These are phyloP conservation scores for Emydocephalus ijimae DNA, from an alignment of 2,113 vertebrate genomes.

Conservation along the genomic window DNA sequence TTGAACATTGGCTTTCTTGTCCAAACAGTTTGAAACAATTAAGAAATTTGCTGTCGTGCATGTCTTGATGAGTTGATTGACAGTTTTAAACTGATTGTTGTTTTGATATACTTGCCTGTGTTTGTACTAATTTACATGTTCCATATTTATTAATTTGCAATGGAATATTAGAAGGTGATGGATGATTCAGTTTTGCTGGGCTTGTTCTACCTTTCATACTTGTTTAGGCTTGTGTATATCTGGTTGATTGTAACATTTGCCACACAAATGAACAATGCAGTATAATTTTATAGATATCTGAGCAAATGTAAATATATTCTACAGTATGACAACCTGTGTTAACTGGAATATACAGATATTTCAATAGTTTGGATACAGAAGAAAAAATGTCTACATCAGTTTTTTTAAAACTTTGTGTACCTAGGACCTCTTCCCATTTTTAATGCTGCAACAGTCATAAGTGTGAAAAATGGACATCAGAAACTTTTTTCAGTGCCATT, in stretches of 20 bases:
- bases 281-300: background rate
- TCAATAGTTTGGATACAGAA: background rate
- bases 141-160: background rate
- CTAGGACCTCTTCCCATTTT: background rate
- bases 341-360: background rate
- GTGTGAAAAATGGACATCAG: too few relatives aligned
- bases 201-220: background rate
- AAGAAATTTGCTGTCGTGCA: background rate
- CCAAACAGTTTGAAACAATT: background rate
- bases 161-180: background rate
- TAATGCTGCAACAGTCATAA: background rate
- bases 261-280: background rate
- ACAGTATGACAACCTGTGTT: background rate
- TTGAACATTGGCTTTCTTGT: background rate
- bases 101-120: conserved; percentile 6
- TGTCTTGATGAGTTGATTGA: background rate
- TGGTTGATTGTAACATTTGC: background rate
- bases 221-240: background rate
- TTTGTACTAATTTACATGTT: background rate
- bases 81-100: background rate
- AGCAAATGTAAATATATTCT: background rate
- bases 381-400: background rate
- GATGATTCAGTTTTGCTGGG: background rate
- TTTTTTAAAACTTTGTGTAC: background rate
- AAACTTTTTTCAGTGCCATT: too few relatives aligned